Conservation (phyloP, 1,140 invertebrate species). For the Drosophila melanica region DNA sequence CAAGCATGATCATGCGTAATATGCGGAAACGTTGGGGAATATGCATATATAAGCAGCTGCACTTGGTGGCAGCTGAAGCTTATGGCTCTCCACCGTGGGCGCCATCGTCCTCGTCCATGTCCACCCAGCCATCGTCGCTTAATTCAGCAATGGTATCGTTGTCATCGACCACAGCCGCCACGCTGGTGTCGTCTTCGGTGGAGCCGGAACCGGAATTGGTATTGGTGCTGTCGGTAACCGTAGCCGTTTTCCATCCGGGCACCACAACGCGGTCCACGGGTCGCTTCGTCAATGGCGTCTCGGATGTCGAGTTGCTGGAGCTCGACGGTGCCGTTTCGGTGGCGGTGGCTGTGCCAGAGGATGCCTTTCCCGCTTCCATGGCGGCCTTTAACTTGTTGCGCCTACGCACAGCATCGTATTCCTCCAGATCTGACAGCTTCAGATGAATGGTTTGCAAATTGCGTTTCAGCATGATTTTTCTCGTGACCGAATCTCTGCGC, state of each 20-base stretch:
- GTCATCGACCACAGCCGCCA: conserved; percentile 60
- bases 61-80: neutral
- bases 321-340: conserved; percentile 44
- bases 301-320: conserved; percentile 49
- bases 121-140: conserved; percentile 70
- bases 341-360: conserved; percentile 10
- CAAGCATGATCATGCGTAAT: neutral
- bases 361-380: conserved; percentile 27
- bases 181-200: conserved; percentile 61
- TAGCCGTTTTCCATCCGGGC: conserved; percentile 30
- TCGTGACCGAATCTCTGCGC: neutral
- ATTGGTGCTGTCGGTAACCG: conserved; percentile 36
- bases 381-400: conserved; percentile 41
- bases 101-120: conserved; percentile 57
- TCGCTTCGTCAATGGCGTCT: conserved; percentile 49
- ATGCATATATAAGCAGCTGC: neutral
- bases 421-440: conserved; percentile 58
- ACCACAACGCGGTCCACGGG: conserved; percentile 18
- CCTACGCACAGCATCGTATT: conserved; percentile 53
- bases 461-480: conserved; percentile 54
- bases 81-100: conserved; percentile 25
- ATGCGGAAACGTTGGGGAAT: neutral
- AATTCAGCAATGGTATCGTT: conserved; percentile 64
- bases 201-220: conserved; percentile 46
- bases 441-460: conserved; percentile 56